Evolutionary conservation across 2,888 invertebrate species (phyloP), one percentile per base, ranked within the genome.

Genomic region (Agonum fuliginosum): DNA sequence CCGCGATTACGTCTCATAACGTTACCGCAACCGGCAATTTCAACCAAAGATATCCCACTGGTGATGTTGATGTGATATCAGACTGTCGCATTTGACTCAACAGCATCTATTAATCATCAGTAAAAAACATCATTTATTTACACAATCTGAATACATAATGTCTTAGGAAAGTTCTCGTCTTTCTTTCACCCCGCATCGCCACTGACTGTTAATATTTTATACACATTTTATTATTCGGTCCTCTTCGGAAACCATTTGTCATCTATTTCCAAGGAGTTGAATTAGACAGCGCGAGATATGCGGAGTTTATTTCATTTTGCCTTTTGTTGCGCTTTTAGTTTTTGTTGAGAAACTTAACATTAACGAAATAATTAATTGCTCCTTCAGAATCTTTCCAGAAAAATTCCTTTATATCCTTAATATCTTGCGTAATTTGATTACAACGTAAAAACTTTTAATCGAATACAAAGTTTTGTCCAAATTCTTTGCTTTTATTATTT

Each of bases 111-210:
- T 77, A 77, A 77, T 77, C 77, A 77, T 77, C 54, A 43, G 58
- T 67, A 67, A 75, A 75, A 70, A 54, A 54, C 77, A 77, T 77
- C 77, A 77, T 77, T 77, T 77, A 77, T 77, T 77, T 77, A 77
- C 69, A 70, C 77, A 77, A 77, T 77, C 69, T 77, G 77, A 77
- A 77, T 77, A 77, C 70, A 77, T 70, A 70, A 77, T 76, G 58
- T 43, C 70, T 62, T 30, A 24, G 22, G 37, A 37, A 27, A 37
- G n/a, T 12, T 37, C 20, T 24, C 22, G 22, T 22, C 24, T 54
- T 54, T 54, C 54, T 54, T 24, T 54, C 54, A 14, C 1, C 8
- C 17, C 70, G 24, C 17, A 48, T 69, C 69, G 48, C 12, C 46
- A 46, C 27, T 48, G 62, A 41, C 62, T 73, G 24, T 73, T 73